Base-by-base conservation (phyloP, 2,797 vertebrate genomes). In the Coregonus ussuriensis region DNA sequence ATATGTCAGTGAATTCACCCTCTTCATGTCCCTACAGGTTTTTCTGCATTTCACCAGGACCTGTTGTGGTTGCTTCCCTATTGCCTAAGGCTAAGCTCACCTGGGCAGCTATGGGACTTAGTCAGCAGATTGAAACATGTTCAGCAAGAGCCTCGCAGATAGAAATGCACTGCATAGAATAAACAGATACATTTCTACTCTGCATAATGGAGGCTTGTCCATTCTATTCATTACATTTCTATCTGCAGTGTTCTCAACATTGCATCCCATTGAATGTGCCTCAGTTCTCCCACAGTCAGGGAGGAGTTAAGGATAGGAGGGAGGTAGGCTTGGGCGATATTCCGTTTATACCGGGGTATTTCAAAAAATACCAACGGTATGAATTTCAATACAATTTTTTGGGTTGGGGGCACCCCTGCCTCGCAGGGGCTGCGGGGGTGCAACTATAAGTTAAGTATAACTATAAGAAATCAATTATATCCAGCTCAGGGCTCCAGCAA, bases 21-120 rank as follows among this genome's bases (percentile, higher is more conserved):
- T 41, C 74, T 59, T 71, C n/a, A 79, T 82, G 80, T 70, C 77
- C 79, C 0, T 41, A 89, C 92, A 88, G 90, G 92, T 93, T 91
- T 16, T 51, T 78, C 88, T 81, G 80, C 92, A 92, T 94, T 91
- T 87, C 72, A 79, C 68, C 73, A 41, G 86, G 78, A 76, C 74
- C 51, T 77, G 77, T 76, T 74, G 31, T 21, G 74, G 70, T 70
- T 65, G 56, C 69, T 56, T 83, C 77, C 78, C 86, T 79, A 91
- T 92, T 90, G 90, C 88, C 53, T 21, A 9, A 74, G 91, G 89
- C 52, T 21, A 9, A 74, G 1, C 74, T 86, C 85, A 87, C 84
- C 90, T 89, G 81, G 75, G 67, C 76, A 83, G 79, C 76, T 81
- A 78, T 73, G 69, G 47, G 5, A 2, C 21, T 54, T 52, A 72